Evolutionary conservation across 2,113 vertebrate genomes (phyloP).

Genomic region (Illadopsis cleaveri): DNA sequence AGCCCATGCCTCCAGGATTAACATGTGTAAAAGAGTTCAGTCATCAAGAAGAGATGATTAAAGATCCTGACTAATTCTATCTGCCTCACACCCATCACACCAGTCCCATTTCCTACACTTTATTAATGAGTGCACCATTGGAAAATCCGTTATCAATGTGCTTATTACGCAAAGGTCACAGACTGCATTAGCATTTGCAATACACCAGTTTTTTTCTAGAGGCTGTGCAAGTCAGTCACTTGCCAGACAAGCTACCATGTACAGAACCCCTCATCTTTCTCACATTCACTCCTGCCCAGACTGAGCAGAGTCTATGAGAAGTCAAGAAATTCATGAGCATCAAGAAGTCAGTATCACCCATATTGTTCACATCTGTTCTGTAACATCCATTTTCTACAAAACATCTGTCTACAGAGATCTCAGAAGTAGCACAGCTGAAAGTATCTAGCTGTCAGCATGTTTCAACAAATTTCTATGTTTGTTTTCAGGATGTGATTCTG

Average conservation of each 20-base stretch:
- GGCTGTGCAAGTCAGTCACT: not conserved
- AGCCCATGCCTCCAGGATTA: not conserved
- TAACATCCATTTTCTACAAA: not conserved
- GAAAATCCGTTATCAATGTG: not conserved
- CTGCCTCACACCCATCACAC: not conserved
- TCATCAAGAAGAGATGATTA: not conserved
- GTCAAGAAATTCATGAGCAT: not conserved
- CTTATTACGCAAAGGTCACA: slow-evolving; percentile 59
- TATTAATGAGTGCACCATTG: slow-evolving; percentile 6
- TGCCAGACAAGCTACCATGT: not conserved
- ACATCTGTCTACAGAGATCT: not conserved
- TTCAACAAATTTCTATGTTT: not conserved
- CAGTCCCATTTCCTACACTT: not conserved
- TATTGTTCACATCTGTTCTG: not conserved
- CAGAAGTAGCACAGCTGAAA: not conserved
- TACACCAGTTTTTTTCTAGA: not conserved
- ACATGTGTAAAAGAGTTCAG: not conserved
- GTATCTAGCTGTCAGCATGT: not conserved
- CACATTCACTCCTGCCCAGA: not conserved
- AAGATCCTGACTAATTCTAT: not conserved
- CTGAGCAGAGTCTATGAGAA: not conserved
- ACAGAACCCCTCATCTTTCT: not conserved
- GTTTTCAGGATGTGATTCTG: not conserved
- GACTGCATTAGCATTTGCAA: slow-evolving; percentile 57
- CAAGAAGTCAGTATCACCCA: not conserved